Evolutionary conservation across 1,140 invertebrate genomes (phyloP).

Genomic region (Reticulitermes speratus): DNA sequence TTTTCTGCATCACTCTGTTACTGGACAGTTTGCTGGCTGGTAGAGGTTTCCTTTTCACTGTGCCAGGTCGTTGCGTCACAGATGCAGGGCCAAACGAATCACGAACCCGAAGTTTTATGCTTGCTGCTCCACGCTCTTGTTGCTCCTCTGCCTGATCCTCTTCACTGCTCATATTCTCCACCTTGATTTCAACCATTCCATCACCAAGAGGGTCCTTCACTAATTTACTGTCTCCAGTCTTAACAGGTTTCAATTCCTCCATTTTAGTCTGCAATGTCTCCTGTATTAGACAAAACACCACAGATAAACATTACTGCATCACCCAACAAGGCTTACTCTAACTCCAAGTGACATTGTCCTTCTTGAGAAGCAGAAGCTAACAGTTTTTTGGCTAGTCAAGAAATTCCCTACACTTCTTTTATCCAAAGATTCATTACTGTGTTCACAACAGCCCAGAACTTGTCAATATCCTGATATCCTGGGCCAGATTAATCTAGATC

Average conservation of each 20-base stretch:
- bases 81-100: neutral
- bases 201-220: conserved; percentile 10
- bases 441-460: too few relatives aligned
- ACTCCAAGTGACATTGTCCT: too few relatives aligned
- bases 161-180: conserved; percentile 27
- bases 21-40: conserved; percentile 11
- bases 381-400: too few relatives aligned
- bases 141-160: conserved; percentile 19
- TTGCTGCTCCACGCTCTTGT: neutral
- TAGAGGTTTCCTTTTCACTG: neutral
- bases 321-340: neutral
- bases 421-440: too few relatives aligned
- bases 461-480: too few relatives aligned
- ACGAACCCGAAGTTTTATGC: neutral
- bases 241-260: neutral
- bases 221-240: conserved; percentile 8
- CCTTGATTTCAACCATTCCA: conserved; percentile 27
- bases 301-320: neutral
- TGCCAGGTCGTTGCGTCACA: neutral
- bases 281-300: neutral
- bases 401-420: too few relatives aligned
- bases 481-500: too few relatives aligned
- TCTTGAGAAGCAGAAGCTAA: too few relatives aligned
- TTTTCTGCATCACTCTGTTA: neutral
- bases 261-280: neutral